Conservation (phyloP, 2,797 vertebrate genomes). For the Cuniculus paca region DNA sequence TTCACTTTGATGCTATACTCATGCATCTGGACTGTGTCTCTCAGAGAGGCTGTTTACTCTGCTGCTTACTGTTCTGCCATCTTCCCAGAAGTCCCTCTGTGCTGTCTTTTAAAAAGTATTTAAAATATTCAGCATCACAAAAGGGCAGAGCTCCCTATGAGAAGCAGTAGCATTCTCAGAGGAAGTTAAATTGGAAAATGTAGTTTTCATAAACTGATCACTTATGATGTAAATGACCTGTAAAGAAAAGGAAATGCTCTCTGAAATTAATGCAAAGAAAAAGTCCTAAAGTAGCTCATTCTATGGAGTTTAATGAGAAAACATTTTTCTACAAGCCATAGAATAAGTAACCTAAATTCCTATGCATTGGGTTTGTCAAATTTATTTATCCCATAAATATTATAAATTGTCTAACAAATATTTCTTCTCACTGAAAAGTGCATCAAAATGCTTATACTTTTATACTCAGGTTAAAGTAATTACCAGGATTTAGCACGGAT, state of each 20-base stretch:
- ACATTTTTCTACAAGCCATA: not conserved
- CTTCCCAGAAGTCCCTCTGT: too few relatives aligned
- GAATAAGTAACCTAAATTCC: slow-evolving; percentile 4
- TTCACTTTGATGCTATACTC: too few relatives aligned
- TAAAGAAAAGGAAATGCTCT: slow-evolving; percentile 53
- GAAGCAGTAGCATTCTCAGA: slow-evolving; percentile 36
- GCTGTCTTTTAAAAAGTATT: slow-evolving; percentile 56
- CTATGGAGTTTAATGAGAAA: slow-evolving; percentile 21
- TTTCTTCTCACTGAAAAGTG: slow-evolving; percentile 1
- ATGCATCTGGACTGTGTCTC: too few relatives aligned
- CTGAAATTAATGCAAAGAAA: slow-evolving; percentile 14
- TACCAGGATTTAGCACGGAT: not conserved
- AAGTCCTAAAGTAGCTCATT: slow-evolving; percentile 23
- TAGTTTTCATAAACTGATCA: slow-evolving; percentile 58
- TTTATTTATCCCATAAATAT: slow-evolving; percentile 20
- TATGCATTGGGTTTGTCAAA: slow-evolving; percentile 15
- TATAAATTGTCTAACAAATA: slow-evolving; percentile 37
- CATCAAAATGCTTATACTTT: not conserved
- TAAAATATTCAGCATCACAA: slow-evolving; percentile 68
- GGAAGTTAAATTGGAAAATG: slow-evolving; percentile 51
- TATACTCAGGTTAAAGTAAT: slow-evolving; percentile 15
- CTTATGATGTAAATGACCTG: slow-evolving; percentile 61
- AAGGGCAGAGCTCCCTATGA: not conserved
- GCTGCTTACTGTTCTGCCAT: too few relatives aligned
- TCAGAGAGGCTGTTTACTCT: too few relatives aligned